phyloP scores from a whole-genome alignment of 1,140 invertebrate species.

The Orius insidiosus region DNA sequence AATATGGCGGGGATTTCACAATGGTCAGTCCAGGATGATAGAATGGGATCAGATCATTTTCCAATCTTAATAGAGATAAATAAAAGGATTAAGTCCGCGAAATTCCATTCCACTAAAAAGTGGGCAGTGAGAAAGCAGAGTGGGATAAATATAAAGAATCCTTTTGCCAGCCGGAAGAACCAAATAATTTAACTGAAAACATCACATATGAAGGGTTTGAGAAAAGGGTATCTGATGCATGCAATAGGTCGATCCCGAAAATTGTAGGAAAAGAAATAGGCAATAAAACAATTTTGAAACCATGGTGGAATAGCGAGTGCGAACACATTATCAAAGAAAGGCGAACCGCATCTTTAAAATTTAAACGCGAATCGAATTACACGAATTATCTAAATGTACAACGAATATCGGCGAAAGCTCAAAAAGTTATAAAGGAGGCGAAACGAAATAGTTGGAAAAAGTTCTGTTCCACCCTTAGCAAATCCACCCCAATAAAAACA shows the following conservation, averaged over 20 bases:
- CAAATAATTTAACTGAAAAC: background rate
- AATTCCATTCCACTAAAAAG: background rate
- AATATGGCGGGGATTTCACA: background rate
- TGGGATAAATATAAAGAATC: background rate
- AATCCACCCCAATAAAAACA: background rate
- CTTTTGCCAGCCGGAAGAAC: background rate
- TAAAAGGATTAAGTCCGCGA: background rate
- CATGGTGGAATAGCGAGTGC: conserved; percentile 1
- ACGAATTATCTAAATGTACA: background rate
- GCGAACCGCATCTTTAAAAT: background rate
- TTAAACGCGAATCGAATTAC: background rate
- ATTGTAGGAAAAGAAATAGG: too few relatives aligned
- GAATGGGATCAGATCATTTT: background rate
- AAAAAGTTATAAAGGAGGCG: background rate
- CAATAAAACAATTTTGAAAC: background rate
- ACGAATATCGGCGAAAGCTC: background rate
- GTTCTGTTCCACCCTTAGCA: background rate
- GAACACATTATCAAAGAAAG: background rate
- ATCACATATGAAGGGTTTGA: background rate
- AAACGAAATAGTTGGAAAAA: background rate
- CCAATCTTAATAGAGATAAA: background rate
- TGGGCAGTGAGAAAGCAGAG: background rate
- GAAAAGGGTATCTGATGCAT: background rate
- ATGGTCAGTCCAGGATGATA: background rate
- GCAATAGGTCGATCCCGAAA: background rate